Conservation (phyloP, 30 jellyfish, hydroid and myxozoan species). For the Chironex yamaguchii region DNA sequence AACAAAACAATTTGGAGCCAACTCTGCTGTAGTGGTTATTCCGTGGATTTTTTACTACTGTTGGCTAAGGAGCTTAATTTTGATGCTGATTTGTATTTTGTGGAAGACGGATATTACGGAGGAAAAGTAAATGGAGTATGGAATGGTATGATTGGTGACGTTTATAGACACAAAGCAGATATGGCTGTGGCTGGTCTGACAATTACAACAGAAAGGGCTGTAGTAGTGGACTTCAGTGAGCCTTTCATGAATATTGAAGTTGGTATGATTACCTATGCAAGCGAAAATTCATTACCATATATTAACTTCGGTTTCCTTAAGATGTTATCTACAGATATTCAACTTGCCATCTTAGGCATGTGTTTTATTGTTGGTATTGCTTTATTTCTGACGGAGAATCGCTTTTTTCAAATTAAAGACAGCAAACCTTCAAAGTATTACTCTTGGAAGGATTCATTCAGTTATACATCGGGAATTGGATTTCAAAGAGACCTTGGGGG, state of each 20-base stretch:
- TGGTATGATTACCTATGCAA: conserved; percentile 60
- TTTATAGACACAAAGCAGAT: conserved; percentile 75
- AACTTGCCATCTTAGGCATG: conserved; percentile 32
- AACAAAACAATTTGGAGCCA: conserved; percentile 22
- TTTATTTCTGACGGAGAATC: conserved; percentile 56
- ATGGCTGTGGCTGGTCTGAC: conserved; percentile 84
- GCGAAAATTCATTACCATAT: neutral
- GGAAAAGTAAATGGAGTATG: conserved; percentile 69
- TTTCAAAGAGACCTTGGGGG: conserved; percentile 93
- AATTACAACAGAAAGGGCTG: conserved; percentile 51
- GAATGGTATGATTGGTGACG: conserved; percentile 93
- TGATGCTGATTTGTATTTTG: conserved; percentile 59
- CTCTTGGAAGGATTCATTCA: conserved; percentile 64
- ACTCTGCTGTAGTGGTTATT: conserved; percentile 81
- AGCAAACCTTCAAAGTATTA: neutral
- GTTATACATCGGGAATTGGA: conserved; percentile 79
- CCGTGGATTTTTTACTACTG: conserved; percentile 49
- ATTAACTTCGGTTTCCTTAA: conserved; percentile 67
- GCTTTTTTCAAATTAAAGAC: neutral
- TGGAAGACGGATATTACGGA: conserved; percentile 82
- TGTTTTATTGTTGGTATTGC: conserved; percentile 34
- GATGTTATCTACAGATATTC: conserved; percentile 59
- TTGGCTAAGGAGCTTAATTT: conserved; percentile 55
- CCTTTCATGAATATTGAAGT: conserved; percentile 62
- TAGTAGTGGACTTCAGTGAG: conserved; percentile 60